Evolutionary conservation across 2,888 invertebrate species (phyloP).

Genomic region (Masnerella sp.): DNA sequence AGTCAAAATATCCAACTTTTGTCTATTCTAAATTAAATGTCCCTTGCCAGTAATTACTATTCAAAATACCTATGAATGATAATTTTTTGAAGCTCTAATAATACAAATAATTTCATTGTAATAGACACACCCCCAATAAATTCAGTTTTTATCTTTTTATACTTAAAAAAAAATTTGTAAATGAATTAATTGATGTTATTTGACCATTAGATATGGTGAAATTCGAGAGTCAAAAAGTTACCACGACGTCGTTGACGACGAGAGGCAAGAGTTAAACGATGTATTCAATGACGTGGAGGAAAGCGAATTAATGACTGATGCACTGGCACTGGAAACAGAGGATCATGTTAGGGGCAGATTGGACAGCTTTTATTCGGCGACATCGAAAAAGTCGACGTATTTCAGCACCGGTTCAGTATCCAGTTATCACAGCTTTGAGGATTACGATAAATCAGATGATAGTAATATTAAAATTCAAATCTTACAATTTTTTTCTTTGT

Average conservation of each 20-base stretch:
- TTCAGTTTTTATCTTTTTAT: too few species aligned
- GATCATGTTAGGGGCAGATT: conserved; percentile 80
- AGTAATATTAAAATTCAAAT: conserved; percentile 69
- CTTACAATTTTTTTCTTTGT: conserved; percentile 10
- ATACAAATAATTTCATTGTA: too few species aligned
- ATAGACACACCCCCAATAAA: too few species aligned
- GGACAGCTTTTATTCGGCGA: conserved; percentile 91
- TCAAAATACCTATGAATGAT: too few species aligned
- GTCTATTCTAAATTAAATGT: too few species aligned
- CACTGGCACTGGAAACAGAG: conserved; percentile 79
- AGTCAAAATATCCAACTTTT: too few species aligned
- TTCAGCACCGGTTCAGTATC: conserved; percentile 86
- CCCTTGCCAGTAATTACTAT: too few species aligned
- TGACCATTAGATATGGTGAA: conserved; percentile 49
- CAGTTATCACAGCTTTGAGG: conserved; percentile 87
- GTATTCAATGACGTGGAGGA: conserved; percentile 66
- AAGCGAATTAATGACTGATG: conserved; percentile 70
- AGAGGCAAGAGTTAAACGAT: conserved; percentile 64
- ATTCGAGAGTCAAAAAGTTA: conserved; percentile 73
- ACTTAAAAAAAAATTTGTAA: too few species aligned
- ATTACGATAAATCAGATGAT: conserved; percentile 77
- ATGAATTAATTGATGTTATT: too few species aligned
- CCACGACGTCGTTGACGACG: conserved; percentile 70
- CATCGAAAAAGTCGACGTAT: conserved; percentile 87
- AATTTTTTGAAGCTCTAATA: too few species aligned